Percentiles rank a stretch among this genome's conserved stretches.
phyloP scores from a whole-genome alignment of 2,797 vertebrate species.

The Leptoclinus maculatus region DNA sequence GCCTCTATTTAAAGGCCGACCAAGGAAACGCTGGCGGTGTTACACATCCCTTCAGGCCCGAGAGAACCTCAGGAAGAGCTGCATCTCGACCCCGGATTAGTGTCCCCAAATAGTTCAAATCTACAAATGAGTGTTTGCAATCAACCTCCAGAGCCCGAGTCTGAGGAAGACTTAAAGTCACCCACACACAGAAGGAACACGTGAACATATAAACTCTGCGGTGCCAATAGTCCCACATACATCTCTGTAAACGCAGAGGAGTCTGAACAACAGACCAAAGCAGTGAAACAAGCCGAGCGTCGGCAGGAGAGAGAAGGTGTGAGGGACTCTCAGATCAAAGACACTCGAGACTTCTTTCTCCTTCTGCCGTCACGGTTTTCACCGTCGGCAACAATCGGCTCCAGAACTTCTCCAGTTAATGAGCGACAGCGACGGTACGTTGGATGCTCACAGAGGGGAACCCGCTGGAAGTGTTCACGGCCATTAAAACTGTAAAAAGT shows the following conservation, averaged over 20 bases:
- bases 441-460: no score
- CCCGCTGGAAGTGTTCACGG: neutral
- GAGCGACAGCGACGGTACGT: no score
- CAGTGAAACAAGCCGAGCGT: neutral
- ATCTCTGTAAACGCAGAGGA: neutral
- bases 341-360: constrained; percentile 16
- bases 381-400: constrained; percentile 32
- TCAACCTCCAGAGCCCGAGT: neutral
- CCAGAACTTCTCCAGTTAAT: neutral
- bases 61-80: no score
- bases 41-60: no score
- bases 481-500: constrained; percentile 1
- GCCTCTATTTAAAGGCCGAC: no score
- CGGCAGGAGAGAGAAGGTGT: constrained; percentile 12
- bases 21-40: no score
- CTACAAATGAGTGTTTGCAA: no score
- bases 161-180: neutral
- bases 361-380: neutral
- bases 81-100: no score
- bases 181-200: neutral
- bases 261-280: constrained; percentile 20
- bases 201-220: neutral
- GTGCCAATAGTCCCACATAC: neutral
- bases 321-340: constrained; percentile 23
- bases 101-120: neutral